Percentiles rank a stretch among this genome's conserved stretches.
Evolutionary conservation across 2,888 invertebrate genomes (phyloP).

Genomic region (Clitarchus hookeri): DNA sequence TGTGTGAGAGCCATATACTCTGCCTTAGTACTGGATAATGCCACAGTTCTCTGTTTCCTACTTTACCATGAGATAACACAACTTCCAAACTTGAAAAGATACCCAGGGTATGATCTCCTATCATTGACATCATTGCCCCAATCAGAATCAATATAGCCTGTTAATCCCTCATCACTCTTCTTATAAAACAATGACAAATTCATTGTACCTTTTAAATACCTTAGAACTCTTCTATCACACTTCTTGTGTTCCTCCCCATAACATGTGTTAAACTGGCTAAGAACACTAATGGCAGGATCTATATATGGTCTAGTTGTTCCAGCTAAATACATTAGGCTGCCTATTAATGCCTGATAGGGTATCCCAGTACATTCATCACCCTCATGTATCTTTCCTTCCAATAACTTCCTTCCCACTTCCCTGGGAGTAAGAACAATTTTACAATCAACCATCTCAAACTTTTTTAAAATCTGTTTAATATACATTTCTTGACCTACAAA

Average conservation of each 20-base stretch:
- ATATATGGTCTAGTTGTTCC: conserved; percentile 3
- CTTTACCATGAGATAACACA: conserved; percentile 11
- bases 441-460: conserved; percentile 11
- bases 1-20: too few species aligned
- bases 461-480: conserved; percentile 16
- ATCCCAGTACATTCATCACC: not conserved
- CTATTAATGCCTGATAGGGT: conserved; percentile 18
- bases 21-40: conserved; percentile 17
- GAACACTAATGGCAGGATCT: not conserved
- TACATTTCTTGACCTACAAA: conserved; percentile 4
- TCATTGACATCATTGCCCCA: not conserved
- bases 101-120: not conserved
- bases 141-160: not conserved
- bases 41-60: conserved; percentile 23
- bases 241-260: not conserved
- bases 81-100: not conserved
- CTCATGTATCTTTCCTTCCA: not conserved
- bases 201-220: conserved; percentile 12
- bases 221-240: conserved; percentile 10
- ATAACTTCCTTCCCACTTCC: conserved; percentile 10
- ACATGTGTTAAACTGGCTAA: conserved; percentile 20
- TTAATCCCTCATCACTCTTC: not conserved
- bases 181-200: conserved; percentile 15
- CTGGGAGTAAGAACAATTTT: not conserved
- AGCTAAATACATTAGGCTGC: conserved; percentile 12